These are phyloP conservation scores for Cephus sareptanus DNA, from an alignment of 2,888 invertebrate species.

Conservation along the genomic window DNA sequence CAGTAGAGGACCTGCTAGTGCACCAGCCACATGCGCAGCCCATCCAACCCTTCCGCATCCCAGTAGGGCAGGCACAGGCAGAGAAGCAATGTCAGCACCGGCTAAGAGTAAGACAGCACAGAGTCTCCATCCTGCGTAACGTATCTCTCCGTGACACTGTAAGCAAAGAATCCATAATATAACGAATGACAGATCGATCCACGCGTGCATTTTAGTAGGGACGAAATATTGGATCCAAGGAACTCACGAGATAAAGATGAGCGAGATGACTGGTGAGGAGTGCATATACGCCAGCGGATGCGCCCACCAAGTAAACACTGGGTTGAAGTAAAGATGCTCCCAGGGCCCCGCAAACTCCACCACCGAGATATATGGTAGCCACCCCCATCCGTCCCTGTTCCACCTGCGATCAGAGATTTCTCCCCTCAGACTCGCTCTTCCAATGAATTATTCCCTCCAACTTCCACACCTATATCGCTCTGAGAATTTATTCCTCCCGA, in stretches of 20 bases:
- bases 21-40: conserved; percentile 79
- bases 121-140: conserved; percentile 62
- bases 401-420: conserved; percentile 59
- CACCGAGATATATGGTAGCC: conserved; percentile 77
- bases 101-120: conserved; percentile 73
- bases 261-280: conserved; percentile 88
- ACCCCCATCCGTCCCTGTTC: conserved; percentile 83
- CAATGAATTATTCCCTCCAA: conserved; percentile 3
- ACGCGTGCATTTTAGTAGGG: neutral
- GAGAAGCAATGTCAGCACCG: conserved; percentile 73
- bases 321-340: conserved; percentile 82
- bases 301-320: conserved; percentile 82
- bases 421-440: neutral
- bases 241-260: conserved; percentile 78
- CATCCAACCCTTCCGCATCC: conserved; percentile 71
- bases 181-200: neutral
- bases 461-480: conserved; percentile 4
- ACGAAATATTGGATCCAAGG: neutral
- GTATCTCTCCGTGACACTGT: conserved; percentile 63
- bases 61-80: conserved; percentile 57
- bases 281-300: conserved; percentile 92
- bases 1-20: conserved; percentile 73
- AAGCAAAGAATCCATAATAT: neutral
- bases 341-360: conserved; percentile 81
- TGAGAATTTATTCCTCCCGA: neutral